Evolutionary conservation across 2,113 vertebrate genomes (phyloP).

Genomic region (Hirundichthys speculiger): DNA sequence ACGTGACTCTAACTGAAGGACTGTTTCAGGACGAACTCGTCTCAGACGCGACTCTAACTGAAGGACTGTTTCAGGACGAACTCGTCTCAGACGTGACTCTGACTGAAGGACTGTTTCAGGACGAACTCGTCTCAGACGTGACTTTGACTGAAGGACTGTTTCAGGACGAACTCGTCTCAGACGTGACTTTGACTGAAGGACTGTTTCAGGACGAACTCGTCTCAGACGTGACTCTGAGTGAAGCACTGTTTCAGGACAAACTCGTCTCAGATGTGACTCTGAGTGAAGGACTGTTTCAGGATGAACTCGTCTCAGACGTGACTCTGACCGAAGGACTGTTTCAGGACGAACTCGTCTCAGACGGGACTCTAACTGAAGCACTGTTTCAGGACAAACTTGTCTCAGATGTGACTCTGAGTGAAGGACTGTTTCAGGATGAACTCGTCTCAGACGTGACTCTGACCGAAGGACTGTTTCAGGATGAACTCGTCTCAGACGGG

Average conservation of each 20-base stretch:
- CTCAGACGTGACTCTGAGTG: conserved; percentile 8
- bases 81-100: conserved; percentile 11
- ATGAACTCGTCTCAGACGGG: conserved; percentile 7
- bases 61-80: conserved; percentile 17
- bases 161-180: conserved; percentile 13
- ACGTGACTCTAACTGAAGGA: conserved; percentile 8
- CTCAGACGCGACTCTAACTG: conserved; percentile 8
- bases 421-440: conserved; percentile 16
- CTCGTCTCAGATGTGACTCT: conserved; percentile 11
- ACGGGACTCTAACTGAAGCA: conserved; percentile 8
- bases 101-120: conserved; percentile 14
- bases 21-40: conserved; percentile 11
- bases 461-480: conserved; percentile 14
- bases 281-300: conserved; percentile 14
- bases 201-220: conserved; percentile 11
- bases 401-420: conserved; percentile 8
- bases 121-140: conserved; percentile 7
- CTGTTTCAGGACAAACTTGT: conserved; percentile 11
- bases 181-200: conserved; percentile 7
- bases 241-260: conserved; percentile 17
- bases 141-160: conserved; percentile 15
- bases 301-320: conserved; percentile 7
- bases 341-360: conserved; percentile 13
- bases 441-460: conserved; percentile 11
- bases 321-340: conserved; percentile 16